A percentile compares a stretch with the other conserved stretches of the same genome.
Evolutionary conservation across 92 coral and sea anemone species (phyloP).

Genomic region (Epizoanthus illoricatus): DNA sequence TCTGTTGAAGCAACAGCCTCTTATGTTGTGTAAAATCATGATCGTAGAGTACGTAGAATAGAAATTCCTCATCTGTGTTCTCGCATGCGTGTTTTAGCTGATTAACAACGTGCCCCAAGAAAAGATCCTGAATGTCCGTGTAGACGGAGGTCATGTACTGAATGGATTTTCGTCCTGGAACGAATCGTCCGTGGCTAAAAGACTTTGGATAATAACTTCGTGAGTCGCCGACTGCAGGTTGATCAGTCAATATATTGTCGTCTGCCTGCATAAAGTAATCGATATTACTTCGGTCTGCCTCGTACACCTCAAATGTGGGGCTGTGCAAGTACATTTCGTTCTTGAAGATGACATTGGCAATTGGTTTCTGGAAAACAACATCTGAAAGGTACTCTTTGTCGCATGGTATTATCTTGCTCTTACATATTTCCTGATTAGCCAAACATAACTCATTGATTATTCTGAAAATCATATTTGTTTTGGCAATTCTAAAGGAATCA

Average conservation of each 20-base stretch:
- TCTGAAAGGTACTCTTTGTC: background rate
- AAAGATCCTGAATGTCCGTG: background rate
- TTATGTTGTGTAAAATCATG: background rate
- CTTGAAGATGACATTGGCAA: background rate
- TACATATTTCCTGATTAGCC: background rate
- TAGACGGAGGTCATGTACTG: background rate
- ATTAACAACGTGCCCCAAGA: background rate
- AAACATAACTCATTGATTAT: background rate
- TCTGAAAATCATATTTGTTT: background rate
- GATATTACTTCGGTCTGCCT: background rate
- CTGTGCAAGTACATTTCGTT: background rate
- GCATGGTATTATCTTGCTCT: background rate
- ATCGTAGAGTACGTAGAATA: background rate
- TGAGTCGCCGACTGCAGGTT: background rate
- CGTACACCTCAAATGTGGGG: background rate
- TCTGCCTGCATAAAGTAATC: background rate
- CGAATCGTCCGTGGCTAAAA: slow-evolving; percentile 6
- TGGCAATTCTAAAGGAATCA: background rate
- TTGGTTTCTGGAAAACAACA: background rate
- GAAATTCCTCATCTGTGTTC: background rate
- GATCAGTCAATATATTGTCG: background rate
- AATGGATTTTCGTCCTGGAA: background rate
- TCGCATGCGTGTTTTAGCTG: background rate
- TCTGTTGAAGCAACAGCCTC: background rate
- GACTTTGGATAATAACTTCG: background rate